Conservation (phyloP, 2,797 vertebrate species). For the Acropternis orthonyx region DNA sequence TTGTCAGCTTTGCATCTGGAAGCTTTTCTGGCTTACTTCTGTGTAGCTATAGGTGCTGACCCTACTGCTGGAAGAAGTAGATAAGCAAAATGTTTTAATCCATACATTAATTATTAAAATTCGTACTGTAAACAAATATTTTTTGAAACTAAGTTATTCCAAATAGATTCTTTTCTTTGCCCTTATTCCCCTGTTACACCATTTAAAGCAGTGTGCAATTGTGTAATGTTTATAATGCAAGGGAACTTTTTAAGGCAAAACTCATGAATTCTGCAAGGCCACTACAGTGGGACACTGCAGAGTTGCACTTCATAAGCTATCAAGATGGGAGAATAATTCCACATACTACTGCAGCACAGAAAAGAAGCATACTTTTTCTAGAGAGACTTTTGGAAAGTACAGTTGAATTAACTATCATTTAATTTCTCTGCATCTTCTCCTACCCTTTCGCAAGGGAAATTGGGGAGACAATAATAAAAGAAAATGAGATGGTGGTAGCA, state of each 20-base stretch:
- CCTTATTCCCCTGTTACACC: neutral
- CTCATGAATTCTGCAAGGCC: conserved; percentile 39
- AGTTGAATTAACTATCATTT: neutral
- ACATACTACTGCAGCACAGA: neutral
- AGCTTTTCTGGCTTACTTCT: conserved; percentile 33
- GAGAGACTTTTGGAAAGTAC: neutral
- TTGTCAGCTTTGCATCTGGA: neutral
- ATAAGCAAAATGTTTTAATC: conserved; percentile 71
- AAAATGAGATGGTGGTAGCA: neutral
- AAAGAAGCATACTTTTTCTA: neutral
- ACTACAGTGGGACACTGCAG: neutral
- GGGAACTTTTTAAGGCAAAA: conserved; percentile 28
- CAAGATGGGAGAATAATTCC: conserved; percentile 50
- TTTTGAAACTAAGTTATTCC: conserved; percentile 44
- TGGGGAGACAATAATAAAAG: neutral
- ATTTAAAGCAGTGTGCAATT: conserved; percentile 52
- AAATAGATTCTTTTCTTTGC: neutral
- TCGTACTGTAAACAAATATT: conserved; percentile 61
- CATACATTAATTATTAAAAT: conserved; percentile 69
- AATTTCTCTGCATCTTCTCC: neutral
- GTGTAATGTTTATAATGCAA: conserved; percentile 44
- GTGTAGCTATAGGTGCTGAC: conserved; percentile 52
- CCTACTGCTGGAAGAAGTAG: conserved; percentile 62
- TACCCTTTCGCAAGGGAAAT: neutral
- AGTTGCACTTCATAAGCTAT: conserved; percentile 23